Conservation (phyloP, 2,888 invertebrate species). For the Lottia scabra region DNA sequence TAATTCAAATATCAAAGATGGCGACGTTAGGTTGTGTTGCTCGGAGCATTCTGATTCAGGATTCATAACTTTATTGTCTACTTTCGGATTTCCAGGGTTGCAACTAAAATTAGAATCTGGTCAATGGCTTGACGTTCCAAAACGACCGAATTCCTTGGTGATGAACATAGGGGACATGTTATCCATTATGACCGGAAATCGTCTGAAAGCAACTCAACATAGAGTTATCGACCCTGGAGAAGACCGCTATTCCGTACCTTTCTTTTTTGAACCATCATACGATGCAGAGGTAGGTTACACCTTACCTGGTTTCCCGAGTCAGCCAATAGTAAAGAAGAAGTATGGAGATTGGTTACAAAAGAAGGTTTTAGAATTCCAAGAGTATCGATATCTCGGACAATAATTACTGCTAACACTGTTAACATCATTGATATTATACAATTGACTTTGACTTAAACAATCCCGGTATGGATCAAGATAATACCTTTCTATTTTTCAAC, state of each 20-base stretch:
- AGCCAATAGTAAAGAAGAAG: not conserved
- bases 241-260: constrained; percentile 47
- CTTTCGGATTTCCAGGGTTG: constrained; percentile 44
- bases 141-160: constrained; percentile 41
- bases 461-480: no score
- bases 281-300: constrained; percentile 37
- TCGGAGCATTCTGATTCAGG: constrained; percentile 48
- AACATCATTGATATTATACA: no score
- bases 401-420: no score
- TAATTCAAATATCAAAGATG: constrained; percentile 34
- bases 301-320: not conserved
- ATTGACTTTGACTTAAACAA: no score
- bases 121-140: constrained; percentile 42
- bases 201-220: constrained; percentile 49
- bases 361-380: not conserved
- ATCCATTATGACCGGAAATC: constrained; percentile 44
- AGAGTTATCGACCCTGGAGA: constrained; percentile 48
- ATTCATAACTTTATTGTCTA: constrained; percentile 44
- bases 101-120: constrained; percentile 41
- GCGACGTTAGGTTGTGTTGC: constrained; percentile 41
- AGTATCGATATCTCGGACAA: not conserved
- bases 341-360: not conserved
- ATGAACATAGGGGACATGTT: constrained; percentile 54
- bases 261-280: constrained; percentile 50
- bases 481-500: no score